Evolutionary conservation across 2,888 invertebrate genomes (phyloP).

Genomic region (Pheosia gnoma): DNA sequence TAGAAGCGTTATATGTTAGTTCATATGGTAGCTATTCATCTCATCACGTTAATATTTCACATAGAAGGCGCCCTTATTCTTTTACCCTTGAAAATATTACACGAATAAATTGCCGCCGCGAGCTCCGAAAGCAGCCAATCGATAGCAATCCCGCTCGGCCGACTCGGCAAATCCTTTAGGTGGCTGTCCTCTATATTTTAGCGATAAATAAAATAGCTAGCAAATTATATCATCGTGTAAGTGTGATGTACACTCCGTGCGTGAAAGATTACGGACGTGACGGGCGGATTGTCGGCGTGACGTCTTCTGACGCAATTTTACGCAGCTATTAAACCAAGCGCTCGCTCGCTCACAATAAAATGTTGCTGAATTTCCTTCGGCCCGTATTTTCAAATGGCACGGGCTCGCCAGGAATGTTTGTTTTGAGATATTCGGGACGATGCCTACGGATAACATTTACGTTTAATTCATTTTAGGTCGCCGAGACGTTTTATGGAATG

Average conservation of each 20-base stretch:
- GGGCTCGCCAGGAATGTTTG: slow-evolving; percentile 62
- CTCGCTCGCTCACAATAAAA: slow-evolving; percentile 64
- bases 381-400: slow-evolving; percentile 60
- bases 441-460: slow-evolving; percentile 40
- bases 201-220: slow-evolving; percentile 45
- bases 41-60: neutral
- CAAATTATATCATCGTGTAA: slow-evolving; percentile 54
- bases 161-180: slow-evolving; percentile 35
- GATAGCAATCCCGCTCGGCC: slow-evolving; percentile 34
- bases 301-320: slow-evolving; percentile 58
- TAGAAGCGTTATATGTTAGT: too few relatives aligned
- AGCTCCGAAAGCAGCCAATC: slow-evolving; percentile 22
- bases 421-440: slow-evolving; percentile 62
- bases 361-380: slow-evolving; percentile 54
- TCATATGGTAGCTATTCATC: neutral
- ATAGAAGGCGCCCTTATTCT: neutral
- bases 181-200: slow-evolving; percentile 37
- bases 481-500: slow-evolving; percentile 4
- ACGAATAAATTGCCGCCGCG: slow-evolving; percentile 21
- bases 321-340: slow-evolving; percentile 56
- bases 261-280: slow-evolving; percentile 68
- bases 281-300: slow-evolving; percentile 43
- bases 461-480: slow-evolving; percentile 34
- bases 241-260: slow-evolving; percentile 56
- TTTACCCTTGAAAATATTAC: slow-evolving; percentile 33